Evolutionary conservation across 2,113 vertebrate species (phyloP).

Genomic region (Chelonoidis abingdonii): DNA sequence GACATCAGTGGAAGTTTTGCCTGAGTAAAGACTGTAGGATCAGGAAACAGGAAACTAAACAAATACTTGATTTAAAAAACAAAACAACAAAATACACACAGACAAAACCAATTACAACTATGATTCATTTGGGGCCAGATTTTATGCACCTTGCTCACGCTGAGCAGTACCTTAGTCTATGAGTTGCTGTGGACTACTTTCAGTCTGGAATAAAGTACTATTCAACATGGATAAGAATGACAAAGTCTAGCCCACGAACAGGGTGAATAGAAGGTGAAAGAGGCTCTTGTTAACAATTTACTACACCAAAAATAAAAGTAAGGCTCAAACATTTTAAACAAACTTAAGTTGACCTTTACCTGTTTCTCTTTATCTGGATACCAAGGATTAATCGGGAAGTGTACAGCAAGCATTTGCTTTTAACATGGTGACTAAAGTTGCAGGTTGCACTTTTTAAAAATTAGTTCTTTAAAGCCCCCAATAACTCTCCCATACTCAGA

Average conservation of each 20-base stretch:
- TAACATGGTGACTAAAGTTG: neutral
- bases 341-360: constrained; percentile 15
- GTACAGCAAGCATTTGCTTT: neutral
- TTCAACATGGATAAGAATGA: neutral
- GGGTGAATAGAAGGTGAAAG: neutral
- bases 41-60: neutral
- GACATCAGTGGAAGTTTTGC: neutral
- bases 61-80: neutral
- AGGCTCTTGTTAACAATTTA: constrained; percentile 18
- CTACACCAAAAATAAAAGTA: neutral
- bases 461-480: neutral
- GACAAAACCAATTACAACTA: neutral
- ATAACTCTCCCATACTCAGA: neutral
- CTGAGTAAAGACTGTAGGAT: neutral
- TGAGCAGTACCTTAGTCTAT: neutral
- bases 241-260: neutral
- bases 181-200: neutral
- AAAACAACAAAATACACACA: neutral
- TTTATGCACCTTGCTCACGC: neutral
- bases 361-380: neutral
- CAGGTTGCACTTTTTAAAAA: neutral
- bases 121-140: neutral
- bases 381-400: neutral
- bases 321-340: neutral
- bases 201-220: neutral